Percentiles rank a stretch among this genome's conserved stretches.
Evolutionary conservation across 1,140 invertebrate species (phyloP).

Genomic region (Archivesica marissinica): DNA sequence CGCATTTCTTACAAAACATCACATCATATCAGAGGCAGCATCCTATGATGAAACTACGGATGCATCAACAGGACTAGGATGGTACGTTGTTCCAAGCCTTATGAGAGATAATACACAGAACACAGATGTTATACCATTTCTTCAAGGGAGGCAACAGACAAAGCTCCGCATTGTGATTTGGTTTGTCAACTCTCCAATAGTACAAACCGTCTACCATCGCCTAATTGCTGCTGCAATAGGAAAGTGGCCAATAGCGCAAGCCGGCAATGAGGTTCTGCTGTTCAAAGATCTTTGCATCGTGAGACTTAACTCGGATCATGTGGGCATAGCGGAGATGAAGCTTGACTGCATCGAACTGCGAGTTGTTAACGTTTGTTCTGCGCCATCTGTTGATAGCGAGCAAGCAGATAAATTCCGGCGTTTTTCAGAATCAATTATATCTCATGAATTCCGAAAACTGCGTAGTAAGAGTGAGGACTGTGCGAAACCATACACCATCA

Average conservation of each 20-base stretch:
- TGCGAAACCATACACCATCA: not conserved
- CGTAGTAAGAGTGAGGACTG: not conserved
- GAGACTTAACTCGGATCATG: not conserved
- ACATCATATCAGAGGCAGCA: slow-evolving; percentile 28
- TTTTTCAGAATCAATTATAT: not conserved
- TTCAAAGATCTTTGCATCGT: not conserved
- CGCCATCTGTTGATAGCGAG: not conserved
- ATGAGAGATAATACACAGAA: not conserved
- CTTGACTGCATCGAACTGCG: not conserved
- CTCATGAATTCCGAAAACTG: not conserved
- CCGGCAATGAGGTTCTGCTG: not conserved
- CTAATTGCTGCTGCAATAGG: not conserved
- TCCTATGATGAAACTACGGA: not conserved
- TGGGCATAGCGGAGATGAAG: not conserved
- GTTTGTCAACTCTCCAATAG: not conserved
- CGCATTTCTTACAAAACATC: slow-evolving; percentile 15
- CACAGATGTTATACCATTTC: not conserved
- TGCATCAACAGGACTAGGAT: not conserved
- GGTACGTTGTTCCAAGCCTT: not conserved
- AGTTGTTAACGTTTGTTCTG: not conserved
- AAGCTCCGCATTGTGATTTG: not conserved
- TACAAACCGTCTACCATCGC: not conserved
- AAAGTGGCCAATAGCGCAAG: not conserved
- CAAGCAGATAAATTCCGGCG: not conserved
- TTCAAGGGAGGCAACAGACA: not conserved